Base-by-base conservation (phyloP, 2,797 vertebrate genomes). In the Pachyuromys duprasi region DNA sequence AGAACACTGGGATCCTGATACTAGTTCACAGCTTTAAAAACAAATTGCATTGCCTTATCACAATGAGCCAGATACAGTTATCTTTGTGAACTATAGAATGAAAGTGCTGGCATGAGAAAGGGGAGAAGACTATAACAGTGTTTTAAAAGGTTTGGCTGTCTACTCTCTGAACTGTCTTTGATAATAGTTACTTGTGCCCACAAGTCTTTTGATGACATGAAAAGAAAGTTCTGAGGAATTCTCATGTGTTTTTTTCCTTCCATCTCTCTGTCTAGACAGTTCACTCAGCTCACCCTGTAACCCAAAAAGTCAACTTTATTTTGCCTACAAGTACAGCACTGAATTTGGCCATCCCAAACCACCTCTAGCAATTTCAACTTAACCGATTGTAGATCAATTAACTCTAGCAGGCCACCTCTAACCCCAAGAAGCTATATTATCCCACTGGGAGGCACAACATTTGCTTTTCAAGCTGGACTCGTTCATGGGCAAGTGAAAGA, bases 191-290 rank as follows among this genome's bases (percentile, higher is more conserved):
- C 79, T 81, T 92, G 49, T 79, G 69, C 89, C 80, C 90, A 94
- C 92, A 89, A 84, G 90, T 86, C 82, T 94, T 94, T 88, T 65
- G 86, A 78, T 97, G 93, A 97, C 0, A 0, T 83, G 60, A 97
- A 97, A 95, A 96, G 96, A 95, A 95, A 98, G 89, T 96, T 97
- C 94, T 81, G 80, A 96, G 78, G 82, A 97, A 95, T 92, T 95
- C n/a, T 49, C 33, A 14, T 15, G 80, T 95, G 79, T 86, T 69
- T 75, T 62, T 26, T 6, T 86, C 53, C 33, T 49, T 28, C 36
- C 45, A 28, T 60, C 8, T 26, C 13, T 33, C 65, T 84, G 60
- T 95, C 79, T 36, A 63, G 84, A 87, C 53, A 81, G 90, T 81
- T 94, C 65, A 18, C 33, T 81, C 65, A 63, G 26, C 31, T 95